phyloP scores from a whole-genome alignment of 2,113 vertebrate species.

The Nesoenas mayeri region DNA sequence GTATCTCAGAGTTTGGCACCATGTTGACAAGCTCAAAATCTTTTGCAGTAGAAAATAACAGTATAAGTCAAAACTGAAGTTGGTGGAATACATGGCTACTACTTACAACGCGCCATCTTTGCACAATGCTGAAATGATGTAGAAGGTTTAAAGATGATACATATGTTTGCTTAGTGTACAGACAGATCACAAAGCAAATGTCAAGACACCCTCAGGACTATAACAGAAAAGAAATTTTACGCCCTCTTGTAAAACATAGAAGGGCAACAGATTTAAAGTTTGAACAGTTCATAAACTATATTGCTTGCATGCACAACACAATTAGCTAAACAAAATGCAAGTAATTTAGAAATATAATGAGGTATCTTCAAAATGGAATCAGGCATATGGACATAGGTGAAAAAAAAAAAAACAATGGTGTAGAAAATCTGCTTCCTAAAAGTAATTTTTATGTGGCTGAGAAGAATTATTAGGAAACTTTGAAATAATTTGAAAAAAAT shows the following conservation, averaged over 20 bases:
- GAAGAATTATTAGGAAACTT: neutral
- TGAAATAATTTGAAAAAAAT: neutral
- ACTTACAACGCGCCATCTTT: neutral
- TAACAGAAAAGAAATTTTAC: neutral
- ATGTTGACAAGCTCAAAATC: neutral
- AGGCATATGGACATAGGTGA: neutral
- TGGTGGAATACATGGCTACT: neutral
- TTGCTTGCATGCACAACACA: slow-evolving; percentile 1
- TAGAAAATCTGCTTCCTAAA: neutral
- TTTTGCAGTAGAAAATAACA: neutral
- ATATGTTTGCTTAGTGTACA: neutral
- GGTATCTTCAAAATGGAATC: neutral
- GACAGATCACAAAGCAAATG: slow-evolving; percentile 3
- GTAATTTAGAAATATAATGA: slow-evolving; percentile 47
- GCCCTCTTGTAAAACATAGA: neutral
- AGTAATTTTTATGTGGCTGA: neutral
- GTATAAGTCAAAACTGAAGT: neutral
- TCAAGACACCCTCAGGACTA: neutral
- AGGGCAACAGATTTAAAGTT: neutral
- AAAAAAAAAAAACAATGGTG: neutral
- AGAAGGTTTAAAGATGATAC: neutral
- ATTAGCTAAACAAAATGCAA: slow-evolving; percentile 14
- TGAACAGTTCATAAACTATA: neutral
- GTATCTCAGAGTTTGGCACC: neutral
- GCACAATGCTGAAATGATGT: neutral